A percentile compares a stretch with the other conserved stretches of the same genome.
Conservation (phyloP, 2,888 invertebrate genomes). For the Drosophila nigricruria region DNA sequence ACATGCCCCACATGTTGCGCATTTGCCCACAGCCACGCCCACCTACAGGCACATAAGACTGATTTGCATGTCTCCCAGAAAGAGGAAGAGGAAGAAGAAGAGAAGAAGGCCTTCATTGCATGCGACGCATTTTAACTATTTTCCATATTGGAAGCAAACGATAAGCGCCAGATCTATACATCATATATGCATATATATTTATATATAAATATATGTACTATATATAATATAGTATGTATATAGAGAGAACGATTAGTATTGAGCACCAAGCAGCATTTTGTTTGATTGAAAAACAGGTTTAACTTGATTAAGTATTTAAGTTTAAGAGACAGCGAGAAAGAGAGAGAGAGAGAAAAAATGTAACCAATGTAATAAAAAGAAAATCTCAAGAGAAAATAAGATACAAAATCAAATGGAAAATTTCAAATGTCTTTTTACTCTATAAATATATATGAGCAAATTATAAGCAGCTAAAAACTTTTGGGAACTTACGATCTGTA, state of each 20-base stretch:
- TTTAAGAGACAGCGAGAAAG: conserved; percentile 31
- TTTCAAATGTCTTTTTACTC: neutral
- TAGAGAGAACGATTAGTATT: conserved; percentile 70
- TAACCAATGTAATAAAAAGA: conserved; percentile 39
- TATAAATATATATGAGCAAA: neutral
- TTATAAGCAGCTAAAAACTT: neutral
- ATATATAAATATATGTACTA: conserved; percentile 18
- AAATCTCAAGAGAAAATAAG: conserved; percentile 48
- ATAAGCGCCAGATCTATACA: conserved; percentile 38
- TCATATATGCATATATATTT: conserved; percentile 12
- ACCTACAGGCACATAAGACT: conserved; percentile 58
- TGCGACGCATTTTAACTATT: conserved; percentile 53
- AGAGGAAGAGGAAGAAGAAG: neutral
- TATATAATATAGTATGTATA: conserved; percentile 25
- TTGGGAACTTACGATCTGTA: neutral
- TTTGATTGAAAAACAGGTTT: conserved; percentile 74
- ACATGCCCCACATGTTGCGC: neutral
- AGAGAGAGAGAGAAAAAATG: conserved; percentile 15
- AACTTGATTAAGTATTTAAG: conserved; percentile 55
- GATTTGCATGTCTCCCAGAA: conserved; percentile 44
- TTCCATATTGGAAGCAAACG: conserved; percentile 73
- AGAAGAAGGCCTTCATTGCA: conserved; percentile 43
- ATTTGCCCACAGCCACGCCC: conserved; percentile 31
- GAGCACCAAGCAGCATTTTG: conserved; percentile 74
- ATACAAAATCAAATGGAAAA: conserved; percentile 13